A percentile compares a stretch with the other conserved stretches of the same genome.
These are phyloP conservation scores for Gymnopithys bicolor DNA, from an alignment of 2,797 vertebrate genomes.

Conservation along the genomic window DNA sequence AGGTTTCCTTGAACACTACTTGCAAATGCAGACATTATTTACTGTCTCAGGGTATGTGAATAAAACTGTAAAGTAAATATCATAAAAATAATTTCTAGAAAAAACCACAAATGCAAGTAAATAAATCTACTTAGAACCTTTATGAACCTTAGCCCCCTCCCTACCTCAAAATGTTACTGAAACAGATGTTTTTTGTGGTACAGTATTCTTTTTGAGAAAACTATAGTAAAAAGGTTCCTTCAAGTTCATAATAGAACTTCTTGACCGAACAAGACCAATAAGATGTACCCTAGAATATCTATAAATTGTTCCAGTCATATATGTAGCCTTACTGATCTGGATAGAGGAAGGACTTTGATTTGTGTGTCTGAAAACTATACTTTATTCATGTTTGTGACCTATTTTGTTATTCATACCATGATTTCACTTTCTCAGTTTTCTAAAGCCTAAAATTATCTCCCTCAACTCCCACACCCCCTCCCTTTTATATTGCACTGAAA, in stretches of 20 bases:
- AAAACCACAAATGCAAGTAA: background rate
- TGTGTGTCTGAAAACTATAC: background rate
- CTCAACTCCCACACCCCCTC: no score
- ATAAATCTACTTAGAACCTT: background rate
- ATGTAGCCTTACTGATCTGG: background rate
- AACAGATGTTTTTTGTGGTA: background rate
- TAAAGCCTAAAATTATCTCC: background rate
- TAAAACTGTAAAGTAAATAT: background rate
- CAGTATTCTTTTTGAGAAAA: background rate
- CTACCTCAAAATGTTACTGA: background rate
- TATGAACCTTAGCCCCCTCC: background rate
- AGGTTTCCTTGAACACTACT: background rate
- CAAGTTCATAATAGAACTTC: background rate
- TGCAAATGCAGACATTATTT: background rate
- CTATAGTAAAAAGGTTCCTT: background rate
- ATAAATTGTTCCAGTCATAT: background rate
- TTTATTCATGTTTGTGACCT: background rate
- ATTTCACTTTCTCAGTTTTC: background rate
- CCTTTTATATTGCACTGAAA: background rate
- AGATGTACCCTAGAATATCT: background rate
- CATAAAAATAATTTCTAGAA: background rate
- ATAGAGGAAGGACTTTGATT: background rate
- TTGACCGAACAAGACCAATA: background rate
- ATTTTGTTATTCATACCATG: background rate
- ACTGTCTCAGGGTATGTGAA: background rate